Evolutionary conservation across 2,113 vertebrate species (phyloP), one percentile per base, ranked within the genome.

Genomic region (Gobius niger): DNA sequence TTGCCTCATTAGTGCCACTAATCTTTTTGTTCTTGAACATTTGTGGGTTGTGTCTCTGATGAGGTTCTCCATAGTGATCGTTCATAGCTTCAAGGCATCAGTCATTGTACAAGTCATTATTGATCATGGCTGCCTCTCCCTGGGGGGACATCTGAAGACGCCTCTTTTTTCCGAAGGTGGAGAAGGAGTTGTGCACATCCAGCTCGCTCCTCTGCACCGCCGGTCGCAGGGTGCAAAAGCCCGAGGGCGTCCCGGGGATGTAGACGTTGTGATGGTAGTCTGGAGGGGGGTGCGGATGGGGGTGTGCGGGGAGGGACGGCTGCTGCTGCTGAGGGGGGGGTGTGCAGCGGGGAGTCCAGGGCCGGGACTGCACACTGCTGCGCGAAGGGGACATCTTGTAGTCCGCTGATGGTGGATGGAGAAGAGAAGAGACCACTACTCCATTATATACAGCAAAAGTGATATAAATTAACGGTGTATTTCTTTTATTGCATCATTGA

Each of bases 251-350:
- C 66, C 95, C 95, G 0, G 95, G 95, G 76, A 96, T 96, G 84
- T 96, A 95, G 44, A 96, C 93, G 0, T 96, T 96, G 88, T 96
- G 95, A 77, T 96, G 95, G 85, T 96, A 96, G 90, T 96, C 95
- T 4, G 93, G 91, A 1, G 94, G 91, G 13, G 93, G 88, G n/a
- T 93, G 92, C 0, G 88, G 91, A 56, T 90, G 69, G 1, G 80
- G 72, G 44, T 82, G 85, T 10, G 91, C 54, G 16, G 92, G 85
- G 7, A 91, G 86, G 0, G 89, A 72, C 19, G 89, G 91, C 78
- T 91, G 90, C 76, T 92, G 91, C 65, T 87, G 90, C 16, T 86
- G 87, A 3, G 87, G 91, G 46, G 89, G 89, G 13, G 94, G 91
- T 59, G 92, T 94, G 78, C 94, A 95, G 6, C 91, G 92, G 7